These are phyloP conservation scores for Morinoia aosen DNA, from an alignment of 2,888 invertebrate species.

Conservation along the genomic window DNA sequence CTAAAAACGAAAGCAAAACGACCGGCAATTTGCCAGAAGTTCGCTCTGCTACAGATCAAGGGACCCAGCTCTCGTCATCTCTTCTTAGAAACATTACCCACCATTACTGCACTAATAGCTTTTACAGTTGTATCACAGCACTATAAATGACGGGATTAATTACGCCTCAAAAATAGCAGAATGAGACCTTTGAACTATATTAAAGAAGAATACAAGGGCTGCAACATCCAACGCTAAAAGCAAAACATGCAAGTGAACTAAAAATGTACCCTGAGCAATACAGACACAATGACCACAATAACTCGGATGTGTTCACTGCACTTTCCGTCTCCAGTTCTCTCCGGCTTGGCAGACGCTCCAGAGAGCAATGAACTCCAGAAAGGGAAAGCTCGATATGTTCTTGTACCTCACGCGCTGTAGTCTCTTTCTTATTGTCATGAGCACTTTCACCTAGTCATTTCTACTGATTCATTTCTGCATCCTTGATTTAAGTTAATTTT, in stretches of 20 bases:
- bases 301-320: neutral
- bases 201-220: neutral
- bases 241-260: neutral
- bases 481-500: neutral
- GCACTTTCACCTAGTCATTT: neutral
- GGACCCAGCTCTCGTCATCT: neutral
- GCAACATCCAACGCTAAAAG: neutral
- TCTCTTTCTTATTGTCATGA: neutral
- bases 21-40: neutral
- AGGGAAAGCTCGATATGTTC: conserved; percentile 2
- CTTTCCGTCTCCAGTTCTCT: neutral
- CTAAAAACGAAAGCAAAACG: neutral
- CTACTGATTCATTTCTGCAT: neutral
- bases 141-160: neutral
- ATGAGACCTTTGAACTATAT: neutral
- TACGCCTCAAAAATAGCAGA: neutral
- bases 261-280: neutral
- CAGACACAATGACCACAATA: neutral
- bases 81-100: neutral
- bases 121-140: neutral
- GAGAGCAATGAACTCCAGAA: conserved; percentile 17
- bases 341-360: neutral
- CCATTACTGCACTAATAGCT: neutral
- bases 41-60: neutral
- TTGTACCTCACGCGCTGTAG: neutral